Conservation (phyloP, 2,888 invertebrate species). For the Pocota personata region DNA sequence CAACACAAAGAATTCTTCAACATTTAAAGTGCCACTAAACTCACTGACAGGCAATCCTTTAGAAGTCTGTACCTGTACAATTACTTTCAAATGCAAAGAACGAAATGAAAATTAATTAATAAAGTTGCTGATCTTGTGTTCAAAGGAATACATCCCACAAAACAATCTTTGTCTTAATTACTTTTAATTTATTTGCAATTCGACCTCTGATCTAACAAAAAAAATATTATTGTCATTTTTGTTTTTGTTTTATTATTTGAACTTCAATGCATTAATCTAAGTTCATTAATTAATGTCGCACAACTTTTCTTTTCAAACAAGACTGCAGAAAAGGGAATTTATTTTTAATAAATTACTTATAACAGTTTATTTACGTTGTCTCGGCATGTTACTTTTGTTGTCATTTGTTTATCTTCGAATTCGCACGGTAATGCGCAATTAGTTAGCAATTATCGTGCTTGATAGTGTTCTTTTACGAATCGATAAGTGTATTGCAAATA, state of each 20-base stretch:
- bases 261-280: not conserved
- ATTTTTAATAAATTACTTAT: not conserved
- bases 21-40: no score
- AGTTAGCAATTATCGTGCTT: no score
- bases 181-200: not conserved
- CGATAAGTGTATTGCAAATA: not conserved
- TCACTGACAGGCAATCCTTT: no score
- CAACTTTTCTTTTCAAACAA: not conserved
- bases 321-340: not conserved
- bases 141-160: no score
- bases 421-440: not conserved
- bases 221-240: no score
- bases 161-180: no score
- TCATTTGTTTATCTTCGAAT: not conserved
- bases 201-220: not conserved
- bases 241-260: not conserved
- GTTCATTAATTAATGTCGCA: not conserved
- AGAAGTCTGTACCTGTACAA: no score
- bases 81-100: no score
- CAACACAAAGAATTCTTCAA: not conserved
- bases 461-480: not conserved
- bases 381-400: not conserved
- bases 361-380: not conserved
- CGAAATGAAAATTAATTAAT: no score
- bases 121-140: no score